Base-by-base conservation (phyloP, 2,888 invertebrate species). In the Neuroscelio doddi region DNA sequence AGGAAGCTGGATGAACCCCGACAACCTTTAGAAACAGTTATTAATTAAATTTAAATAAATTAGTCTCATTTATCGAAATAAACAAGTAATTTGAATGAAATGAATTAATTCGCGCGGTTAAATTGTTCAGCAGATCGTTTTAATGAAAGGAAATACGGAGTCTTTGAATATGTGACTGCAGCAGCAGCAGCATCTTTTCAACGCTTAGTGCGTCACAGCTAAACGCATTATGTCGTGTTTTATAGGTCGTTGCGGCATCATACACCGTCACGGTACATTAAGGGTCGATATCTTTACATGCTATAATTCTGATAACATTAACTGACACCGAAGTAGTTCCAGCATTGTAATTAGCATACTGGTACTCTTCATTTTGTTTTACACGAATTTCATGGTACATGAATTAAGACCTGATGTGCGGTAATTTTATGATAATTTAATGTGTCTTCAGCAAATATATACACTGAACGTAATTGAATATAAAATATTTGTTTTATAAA, bases 1-100 rank as follows among this genome's bases (percentile, higher is more conserved):
- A 75, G 58, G 82, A 78, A 46, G 75, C 73, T 63, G 83, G 81
- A 74, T 84, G 84, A 32, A 79, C 78, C 53, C 83, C 83, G 64
- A 84, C 83, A 65, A 84, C 80, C 84, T 82, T 69, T 17, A 52
- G 62, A 21, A 21, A 21, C 21, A 21, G 21, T 5, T n/a, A 34
- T 42, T n/a, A n/a, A n/a, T n/a, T n/a, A n/a, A n/a, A n/a, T n/a
- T n/a, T n/a, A n/a, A n/a, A n/a, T n/a, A n/a, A n/a, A n/a, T n/a
- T n/a, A n/a, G n/a, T n/a, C n/a, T n/a, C n/a, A n/a, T n/a, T n/a
- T n/a, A n/a, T n/a, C n/a, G n/a, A n/a, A n/a, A n/a, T n/a, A n/a
- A n/a, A n/a, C n/a, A n/a, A n/a, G n/a, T n/a, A n/a, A n/a, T n/a
- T n/a, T n/a, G n/a, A n/a, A n/a, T n/a, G n/a, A n/a, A n/a, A n/a